phyloP scores from a whole-genome alignment of 2,888 invertebrate genomes.

The Drosophila peninsularis region DNA sequence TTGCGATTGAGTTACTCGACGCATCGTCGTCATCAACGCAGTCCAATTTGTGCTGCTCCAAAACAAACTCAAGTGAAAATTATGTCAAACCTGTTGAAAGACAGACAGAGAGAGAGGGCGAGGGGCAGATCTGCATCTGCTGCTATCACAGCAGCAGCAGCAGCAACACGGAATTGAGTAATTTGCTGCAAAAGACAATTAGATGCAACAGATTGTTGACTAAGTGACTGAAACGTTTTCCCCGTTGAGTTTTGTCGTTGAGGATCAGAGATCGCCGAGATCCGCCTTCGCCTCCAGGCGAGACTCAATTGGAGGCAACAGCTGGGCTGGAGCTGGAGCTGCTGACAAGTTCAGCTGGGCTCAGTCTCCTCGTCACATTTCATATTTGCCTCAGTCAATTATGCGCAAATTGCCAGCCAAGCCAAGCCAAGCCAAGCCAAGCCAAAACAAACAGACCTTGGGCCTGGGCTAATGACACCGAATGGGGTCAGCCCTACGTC shows the following conservation, averaged over 20 bases:
- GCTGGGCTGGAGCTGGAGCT: slow-evolving; percentile 29
- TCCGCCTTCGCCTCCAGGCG: slow-evolving; percentile 23
- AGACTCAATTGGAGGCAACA: slow-evolving; percentile 27
- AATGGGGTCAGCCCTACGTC: slow-evolving; percentile 69
- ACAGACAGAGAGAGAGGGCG: neutral
- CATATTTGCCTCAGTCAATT: slow-evolving; percentile 69
- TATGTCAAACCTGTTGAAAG: slow-evolving; percentile 75
- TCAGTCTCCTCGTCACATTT: slow-evolving; percentile 56
- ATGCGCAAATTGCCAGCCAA: slow-evolving; percentile 67
- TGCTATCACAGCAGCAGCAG: slow-evolving; percentile 17
- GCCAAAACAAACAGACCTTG: slow-evolving; percentile 74
- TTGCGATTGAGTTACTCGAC: slow-evolving; percentile 67
- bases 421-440: slow-evolving; percentile 60
- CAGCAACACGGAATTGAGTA: slow-evolving; percentile 67
- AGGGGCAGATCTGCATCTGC: slow-evolving; percentile 27
- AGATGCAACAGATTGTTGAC: slow-evolving; percentile 80
- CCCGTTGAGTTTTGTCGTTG: slow-evolving; percentile 45
- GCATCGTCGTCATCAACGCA: slow-evolving; percentile 45
- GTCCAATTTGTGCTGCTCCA: slow-evolving; percentile 68
- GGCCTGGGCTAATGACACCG: slow-evolving; percentile 78
- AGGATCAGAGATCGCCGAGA: slow-evolving; percentile 16
- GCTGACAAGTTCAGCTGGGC: slow-evolving; percentile 63
- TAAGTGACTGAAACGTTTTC: slow-evolving; percentile 73
- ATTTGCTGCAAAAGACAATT: slow-evolving; percentile 74
- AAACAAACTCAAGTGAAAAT: slow-evolving; percentile 76